Base-by-base conservation (phyloP, 2,888 invertebrate genomes). In the Cephonodes hylas region DNA sequence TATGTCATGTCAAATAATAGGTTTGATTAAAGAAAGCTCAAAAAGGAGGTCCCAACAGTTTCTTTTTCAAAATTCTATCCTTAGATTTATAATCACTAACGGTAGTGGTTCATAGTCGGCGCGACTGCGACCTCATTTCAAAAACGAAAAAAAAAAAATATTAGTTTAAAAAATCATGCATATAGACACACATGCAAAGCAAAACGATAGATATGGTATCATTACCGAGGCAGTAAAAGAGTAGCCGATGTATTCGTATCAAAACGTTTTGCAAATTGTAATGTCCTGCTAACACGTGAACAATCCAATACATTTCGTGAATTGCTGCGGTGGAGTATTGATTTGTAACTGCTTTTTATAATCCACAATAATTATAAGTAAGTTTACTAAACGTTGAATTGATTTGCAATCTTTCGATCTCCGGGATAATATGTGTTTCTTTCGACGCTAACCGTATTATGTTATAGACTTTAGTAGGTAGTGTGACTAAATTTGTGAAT, bases 241-340 rank as follows among this genome's bases (percentile, higher is more conserved):
- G 18, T 57, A 46, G 18, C 18, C 31, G 15, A 25, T 27, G 68
- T 68, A n/a, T 73, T 73, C 70, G 69, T 75, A 75, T 73, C 73
- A 63, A 60, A 42, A 27, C 48, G 68, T 67, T 38, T 38, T 75
- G 69, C 64, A 71, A 75, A 63, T 68, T 63, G 42, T 75, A 76
- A 76, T 76, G 76, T 70, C 60, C 66, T 18, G 44, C 59, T 63
- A 20, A 65, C 76, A 76, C 77, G 76, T 70, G 58, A 74, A 53
- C 53, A 53, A 53, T 53, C 31, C n/a, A 31, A 53, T 31, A 27
- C 27, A 31, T 31, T 53, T 53, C 15, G 10, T 53, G 5, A 53
- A 53, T 48, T 48, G 25, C 18, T 31, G 18, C 23, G 46, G 25
- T 25, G 15, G 31, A 27, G 4, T 27, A 53, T 53, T 53, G 53